phyloP scores from a whole-genome alignment of 2,113 vertebrate genomes.

The Otus sunia region DNA sequence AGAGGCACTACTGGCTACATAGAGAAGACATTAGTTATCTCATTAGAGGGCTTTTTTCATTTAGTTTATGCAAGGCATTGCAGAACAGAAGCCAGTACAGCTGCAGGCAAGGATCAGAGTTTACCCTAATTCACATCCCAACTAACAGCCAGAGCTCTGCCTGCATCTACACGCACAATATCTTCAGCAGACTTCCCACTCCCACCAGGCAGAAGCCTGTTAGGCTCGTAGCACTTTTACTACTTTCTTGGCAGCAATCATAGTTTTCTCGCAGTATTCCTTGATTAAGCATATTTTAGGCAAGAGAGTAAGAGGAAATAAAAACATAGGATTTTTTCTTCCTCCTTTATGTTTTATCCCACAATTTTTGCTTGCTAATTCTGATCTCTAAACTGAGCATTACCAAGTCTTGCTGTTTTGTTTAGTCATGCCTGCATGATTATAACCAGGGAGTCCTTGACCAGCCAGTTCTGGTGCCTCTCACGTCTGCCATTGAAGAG shows the following conservation, averaged over 20 bases:
- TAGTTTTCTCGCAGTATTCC: not conserved
- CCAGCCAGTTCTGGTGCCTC: not conserved
- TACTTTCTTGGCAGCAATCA: not conserved
- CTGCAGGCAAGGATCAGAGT: not conserved
- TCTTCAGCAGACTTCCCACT: not conserved
- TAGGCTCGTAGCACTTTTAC: not conserved
- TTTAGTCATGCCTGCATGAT: not conserved
- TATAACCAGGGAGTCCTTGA: not conserved
- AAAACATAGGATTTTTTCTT: not conserved
- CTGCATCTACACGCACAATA: rapidly evolving
- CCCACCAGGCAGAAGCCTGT: not conserved
- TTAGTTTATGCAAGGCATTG: not conserved
- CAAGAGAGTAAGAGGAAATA: not conserved
- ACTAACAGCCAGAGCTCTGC: not conserved
- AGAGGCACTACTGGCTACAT: not conserved
- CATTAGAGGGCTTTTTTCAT: not conserved
- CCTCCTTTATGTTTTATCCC: not conserved
- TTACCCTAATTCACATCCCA: not conserved
- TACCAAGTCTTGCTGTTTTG: not conserved
- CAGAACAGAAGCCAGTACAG: not conserved
- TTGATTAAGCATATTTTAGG: not conserved
- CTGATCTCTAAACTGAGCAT: not conserved
- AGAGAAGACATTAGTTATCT: not conserved
- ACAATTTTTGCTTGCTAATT: not conserved
- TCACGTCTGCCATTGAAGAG: not conserved